Evolutionary conservation across 2,888 invertebrate genomes (phyloP), one percentile per base, ranked within the genome.

Genomic region (Acanthosepion esculentum): DNA sequence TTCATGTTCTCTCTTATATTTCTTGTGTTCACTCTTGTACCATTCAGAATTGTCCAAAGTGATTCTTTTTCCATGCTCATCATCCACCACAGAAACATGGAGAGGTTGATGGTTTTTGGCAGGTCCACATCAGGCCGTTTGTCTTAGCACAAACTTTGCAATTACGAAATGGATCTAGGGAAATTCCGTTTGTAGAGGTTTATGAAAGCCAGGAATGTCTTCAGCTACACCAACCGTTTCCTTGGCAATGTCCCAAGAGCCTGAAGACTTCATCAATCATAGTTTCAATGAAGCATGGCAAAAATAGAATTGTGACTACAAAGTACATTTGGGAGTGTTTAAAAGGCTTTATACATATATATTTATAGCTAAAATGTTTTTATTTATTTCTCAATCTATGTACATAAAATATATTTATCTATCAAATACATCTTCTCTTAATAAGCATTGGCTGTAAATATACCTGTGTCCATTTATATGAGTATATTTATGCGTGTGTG

Each of bases 21-120:
- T 18, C 78, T 78, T 78, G 12, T 18, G n/a, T n/a, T 78, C 10
- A 12, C 78, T 78, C 78, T 78, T 78, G 78, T 78, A 33, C n/a
- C 0, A 18, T 78, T 78, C 18, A n/a, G 78, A 78, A n/a, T 33
- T 33, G 78, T 78, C 78, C 78, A 33, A 78, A 78, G 78, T 15
- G 78, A 78, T 78, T 78, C 78, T 78, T 78, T 78, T 78, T 78
- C 78, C 78, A 78, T n/a, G n/a, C 33, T 78, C 78, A 78, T 78
- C 78, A 78, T 78, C 78, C 78, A n/a, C n/a, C 78, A n/a, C n/a
- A 78, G 78, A 78, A n/a, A n/a, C 78, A 78, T 8, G 78, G n/a
- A 78, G 78, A 78, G n/a, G 78, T 78, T 78, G 78, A 78, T 78
- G 78, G 78, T 78, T 78, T 78, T 78, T 78, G 78, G 78, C 78